A percentile compares a stretch with the other conserved stretches of the same genome.
These are phyloP conservation scores for Nipponia nippon DNA, from an alignment of 2,113 vertebrate genomes.

Conservation along the genomic window DNA sequence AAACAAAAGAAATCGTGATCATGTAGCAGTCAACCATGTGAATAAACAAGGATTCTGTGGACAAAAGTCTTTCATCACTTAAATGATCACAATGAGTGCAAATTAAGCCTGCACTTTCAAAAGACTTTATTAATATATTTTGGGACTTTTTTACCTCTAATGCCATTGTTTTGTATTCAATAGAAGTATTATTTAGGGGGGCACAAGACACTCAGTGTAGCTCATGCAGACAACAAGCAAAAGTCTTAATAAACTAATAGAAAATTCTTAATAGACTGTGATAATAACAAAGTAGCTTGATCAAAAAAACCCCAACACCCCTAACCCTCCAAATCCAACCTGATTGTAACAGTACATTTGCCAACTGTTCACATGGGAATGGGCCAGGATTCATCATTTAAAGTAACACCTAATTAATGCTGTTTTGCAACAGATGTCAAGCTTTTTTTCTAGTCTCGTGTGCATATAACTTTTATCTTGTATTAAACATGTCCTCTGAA, in stretches of 20 bases:
- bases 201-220: not conserved
- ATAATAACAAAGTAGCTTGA: constrained; percentile 62
- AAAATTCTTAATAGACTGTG: constrained; percentile 38
- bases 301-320: not conserved
- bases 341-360: constrained; percentile 63
- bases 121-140: not conserved
- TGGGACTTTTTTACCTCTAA: not conserved
- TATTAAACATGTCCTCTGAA: not conserved
- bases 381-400: constrained; percentile 67
- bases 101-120: not conserved
- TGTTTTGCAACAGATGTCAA: constrained; percentile 68
- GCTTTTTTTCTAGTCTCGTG: constrained; percentile 8
- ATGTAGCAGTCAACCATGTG: not conserved
- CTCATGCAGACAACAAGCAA: not conserved
- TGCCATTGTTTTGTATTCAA: not conserved
- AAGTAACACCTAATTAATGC: constrained; percentile 71
- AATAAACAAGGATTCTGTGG: not conserved
- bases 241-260: constrained; percentile 47
- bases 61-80: not conserved
- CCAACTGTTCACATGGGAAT: constrained; percentile 71
- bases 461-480: not conserved
- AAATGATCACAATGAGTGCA: not conserved
- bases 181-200: not conserved
- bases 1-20: constrained; percentile 27
- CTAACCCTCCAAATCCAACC: not conserved